Base-by-base conservation (phyloP, 1,140 invertebrate species). In the Drosophila sproati region DNA sequence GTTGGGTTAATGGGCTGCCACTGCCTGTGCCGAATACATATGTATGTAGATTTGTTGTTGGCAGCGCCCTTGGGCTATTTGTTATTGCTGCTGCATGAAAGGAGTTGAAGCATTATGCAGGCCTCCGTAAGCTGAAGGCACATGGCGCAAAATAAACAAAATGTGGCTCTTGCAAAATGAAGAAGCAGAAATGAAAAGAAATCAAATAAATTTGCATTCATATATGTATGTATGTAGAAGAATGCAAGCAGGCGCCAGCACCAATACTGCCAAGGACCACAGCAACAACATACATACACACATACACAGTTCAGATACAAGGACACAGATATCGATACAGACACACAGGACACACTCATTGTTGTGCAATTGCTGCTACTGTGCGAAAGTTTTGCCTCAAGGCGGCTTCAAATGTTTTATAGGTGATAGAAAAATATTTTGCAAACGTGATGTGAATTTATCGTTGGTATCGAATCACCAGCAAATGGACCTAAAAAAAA, bases 361-460 rank as follows among this genome's bases (percentile, higher is more conserved):
- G 80, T 72, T 72, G 61, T 67, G 70, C 20, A 20, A 20, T 41
- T 61, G 41, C 43, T 62, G 52, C 7, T 57, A 50, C 47, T 39
- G 5, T 54, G 55, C 35, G 60, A 85, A 85, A 76, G 67, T 82
- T 85, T 67, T 85, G 81, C 81, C 81, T 59, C 73, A 73, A 75
- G 81, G 73, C 81, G 71, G 77, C 73, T 74, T 83, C 73, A 87
- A 88, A 88, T 87, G 82, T 87, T 89, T 87, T 87, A 87, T 87
- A 87, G 82, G 82, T 87, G 82, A 87, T 87, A 82, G 83, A 89
- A 87, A 88, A 87, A 87, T 87, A 87, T 87, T 87, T 89, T 88
- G 76, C 76, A 86, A 88, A 88, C 82, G 82, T 87, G 82, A 87
- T 87, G 82, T 77, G 83, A 87, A 87, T 87, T 87, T 87, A 87